Conservation (phyloP, 2,797 vertebrate genomes). For the Phaenicophaeus curvirostris region DNA sequence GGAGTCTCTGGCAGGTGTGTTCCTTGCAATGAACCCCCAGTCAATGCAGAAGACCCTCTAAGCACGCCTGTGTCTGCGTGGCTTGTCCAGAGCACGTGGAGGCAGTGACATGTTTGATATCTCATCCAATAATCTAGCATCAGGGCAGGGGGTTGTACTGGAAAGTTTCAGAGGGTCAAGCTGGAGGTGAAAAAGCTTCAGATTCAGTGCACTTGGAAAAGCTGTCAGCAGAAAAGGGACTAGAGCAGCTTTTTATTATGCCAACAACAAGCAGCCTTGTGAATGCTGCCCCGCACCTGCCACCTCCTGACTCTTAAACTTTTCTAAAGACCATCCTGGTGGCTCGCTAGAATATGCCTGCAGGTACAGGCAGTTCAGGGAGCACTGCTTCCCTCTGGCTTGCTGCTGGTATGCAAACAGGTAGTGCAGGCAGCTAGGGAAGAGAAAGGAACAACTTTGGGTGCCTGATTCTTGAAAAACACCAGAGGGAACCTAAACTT, state of each 20-base stretch:
- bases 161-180: not conserved
- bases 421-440: not conserved
- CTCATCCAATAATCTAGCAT: not conserved
- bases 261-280: not conserved
- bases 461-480: not conserved
- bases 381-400: not conserved
- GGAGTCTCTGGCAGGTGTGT: not conserved
- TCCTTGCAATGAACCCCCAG: not conserved
- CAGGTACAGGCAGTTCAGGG: not conserved
- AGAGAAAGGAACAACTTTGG: not conserved
- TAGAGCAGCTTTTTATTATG: not conserved
- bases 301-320: not conserved
- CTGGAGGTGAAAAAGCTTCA: not conserved
- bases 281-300: not conserved
- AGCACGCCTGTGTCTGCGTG: accelerated
- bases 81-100: not conserved
- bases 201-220: not conserved
- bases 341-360: not conserved
- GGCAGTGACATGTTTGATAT: not conserved
- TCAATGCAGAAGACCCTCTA: not conserved
- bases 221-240: not conserved
- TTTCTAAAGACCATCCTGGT: not conserved
- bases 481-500: not conserved
- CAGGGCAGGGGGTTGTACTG: accelerated
- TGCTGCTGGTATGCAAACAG: not conserved